A percentile compares a stretch with the other conserved stretches of the same genome.
Conservation (phyloP, 2,113 vertebrate genomes). For the Myotis lucifugus region DNA sequence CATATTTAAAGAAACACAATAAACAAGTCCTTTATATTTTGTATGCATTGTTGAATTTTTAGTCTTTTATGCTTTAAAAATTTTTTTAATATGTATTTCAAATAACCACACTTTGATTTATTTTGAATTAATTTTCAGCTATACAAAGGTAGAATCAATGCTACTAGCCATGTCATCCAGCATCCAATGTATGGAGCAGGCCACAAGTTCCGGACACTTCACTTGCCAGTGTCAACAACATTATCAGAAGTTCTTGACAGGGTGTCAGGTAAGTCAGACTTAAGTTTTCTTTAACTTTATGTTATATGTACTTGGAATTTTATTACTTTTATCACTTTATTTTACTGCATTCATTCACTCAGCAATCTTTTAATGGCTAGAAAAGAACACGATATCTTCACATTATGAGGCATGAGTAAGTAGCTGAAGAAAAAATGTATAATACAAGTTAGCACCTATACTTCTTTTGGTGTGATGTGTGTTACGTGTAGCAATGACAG, state of each 20-base stretch:
- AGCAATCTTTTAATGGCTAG: not conserved
- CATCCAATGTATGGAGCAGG: conserved; percentile 99
- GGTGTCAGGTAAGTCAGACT: conserved; percentile 92
- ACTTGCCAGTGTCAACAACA: conserved; percentile 97
- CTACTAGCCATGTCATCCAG: conserved; percentile 98
- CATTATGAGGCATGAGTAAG: not conserved
- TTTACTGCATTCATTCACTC: not conserved
- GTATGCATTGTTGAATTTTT: not conserved
- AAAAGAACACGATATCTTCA: not conserved
- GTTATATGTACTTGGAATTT: not conserved
- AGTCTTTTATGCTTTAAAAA: not conserved
- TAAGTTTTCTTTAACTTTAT: conserved; percentile 12
- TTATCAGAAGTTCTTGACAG: conserved; percentile 97
- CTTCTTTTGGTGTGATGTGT: not conserved
- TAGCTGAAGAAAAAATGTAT: not conserved
- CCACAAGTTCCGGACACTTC: conserved; percentile 98
- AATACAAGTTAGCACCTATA: not conserved
- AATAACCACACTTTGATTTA: not conserved
- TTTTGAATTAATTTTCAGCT: conserved; percentile 85
- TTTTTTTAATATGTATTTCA: conserved; percentile 33
- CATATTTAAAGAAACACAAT: not conserved
- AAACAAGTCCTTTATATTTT: not conserved
- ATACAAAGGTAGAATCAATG: conserved; percentile 99
- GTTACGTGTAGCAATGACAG: not conserved
- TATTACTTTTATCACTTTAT: not conserved